These are phyloP conservation scores for Volucella inflata DNA, from an alignment of 2,888 invertebrate species.

Conservation along the genomic window DNA sequence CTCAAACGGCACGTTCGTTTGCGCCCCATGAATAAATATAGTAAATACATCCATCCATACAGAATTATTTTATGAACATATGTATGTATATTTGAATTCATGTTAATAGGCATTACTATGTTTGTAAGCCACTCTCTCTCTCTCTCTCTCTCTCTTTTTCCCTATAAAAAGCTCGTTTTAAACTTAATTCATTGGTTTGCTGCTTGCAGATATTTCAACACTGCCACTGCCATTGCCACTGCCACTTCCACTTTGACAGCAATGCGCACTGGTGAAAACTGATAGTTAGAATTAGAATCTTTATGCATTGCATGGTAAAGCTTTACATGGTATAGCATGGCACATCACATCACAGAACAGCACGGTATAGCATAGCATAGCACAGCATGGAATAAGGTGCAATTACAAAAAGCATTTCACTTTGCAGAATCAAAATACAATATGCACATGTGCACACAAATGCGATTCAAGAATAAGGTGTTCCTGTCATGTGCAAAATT, in stretches of 20 bases:
- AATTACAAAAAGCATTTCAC: conserved; percentile 9
- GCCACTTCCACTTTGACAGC: not conserved
- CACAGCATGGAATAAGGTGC: not conserved
- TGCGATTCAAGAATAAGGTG: conserved; percentile 1
- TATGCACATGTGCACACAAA: not conserved
- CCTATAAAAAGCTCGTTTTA: conserved; percentile 30
- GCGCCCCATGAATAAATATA: not conserved
- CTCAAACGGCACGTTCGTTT: conserved; percentile 3
- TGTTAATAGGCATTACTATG: not conserved
- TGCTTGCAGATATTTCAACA: too few relatives aligned
- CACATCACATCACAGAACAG: not conserved
- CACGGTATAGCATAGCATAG: not conserved
- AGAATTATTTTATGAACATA: too few relatives aligned
- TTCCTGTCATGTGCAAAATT: not conserved
- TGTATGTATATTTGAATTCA: too few relatives aligned
- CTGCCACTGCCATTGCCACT: not conserved
- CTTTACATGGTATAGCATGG: not conserved
- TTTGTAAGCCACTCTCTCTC: conserved; percentile 23
- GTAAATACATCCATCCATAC: too few relatives aligned
- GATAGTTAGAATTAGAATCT: conserved; percentile 40
- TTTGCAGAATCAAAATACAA: not conserved
- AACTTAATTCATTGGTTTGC: not conserved
- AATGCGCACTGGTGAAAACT: conserved; percentile 53
- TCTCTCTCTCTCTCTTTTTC: not conserved
- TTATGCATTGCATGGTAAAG: conserved; percentile 6